A percentile compares a stretch with the other conserved stretches of the same genome.
Evolutionary conservation across 2,113 vertebrate genomes (phyloP).

Genomic region (Spheniscus mendiculus): DNA sequence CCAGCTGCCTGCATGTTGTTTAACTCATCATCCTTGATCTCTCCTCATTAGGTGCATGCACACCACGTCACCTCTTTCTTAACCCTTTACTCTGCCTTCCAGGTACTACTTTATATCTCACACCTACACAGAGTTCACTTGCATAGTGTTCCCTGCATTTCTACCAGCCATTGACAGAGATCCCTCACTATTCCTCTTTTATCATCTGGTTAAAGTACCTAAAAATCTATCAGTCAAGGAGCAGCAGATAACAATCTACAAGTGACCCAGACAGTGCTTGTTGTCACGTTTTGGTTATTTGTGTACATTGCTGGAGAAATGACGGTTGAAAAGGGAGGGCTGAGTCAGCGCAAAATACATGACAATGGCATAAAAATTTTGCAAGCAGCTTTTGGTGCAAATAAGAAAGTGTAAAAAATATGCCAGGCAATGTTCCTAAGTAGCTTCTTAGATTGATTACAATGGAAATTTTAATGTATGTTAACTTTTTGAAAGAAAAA

Average conservation of each 20-base stretch:
- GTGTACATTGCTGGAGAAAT: background rate
- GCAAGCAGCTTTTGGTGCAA: background rate
- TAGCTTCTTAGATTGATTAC: background rate
- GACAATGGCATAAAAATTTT: background rate
- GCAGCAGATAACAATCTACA: background rate
- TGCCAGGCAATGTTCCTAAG: background rate
- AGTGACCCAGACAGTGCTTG: background rate
- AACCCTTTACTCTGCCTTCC: background rate
- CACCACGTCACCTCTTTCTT: background rate
- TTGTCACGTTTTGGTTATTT: background rate
- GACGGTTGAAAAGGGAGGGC: background rate
- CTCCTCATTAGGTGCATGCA: background rate
- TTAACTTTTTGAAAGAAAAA: background rate
- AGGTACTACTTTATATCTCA: background rate
- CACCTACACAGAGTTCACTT: background rate
- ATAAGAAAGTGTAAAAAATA: background rate
- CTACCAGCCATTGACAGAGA: background rate
- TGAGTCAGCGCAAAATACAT: background rate
- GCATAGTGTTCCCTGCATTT: background rate
- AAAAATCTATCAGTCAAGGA: background rate
- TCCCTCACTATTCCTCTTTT: background rate
- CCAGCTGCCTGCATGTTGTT: background rate
- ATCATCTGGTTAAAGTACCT: background rate
- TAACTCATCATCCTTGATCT: background rate
- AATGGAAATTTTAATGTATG: background rate